Base-by-base conservation (phyloP, 2,113 vertebrate genomes). In the Cavia aperea region DNA sequence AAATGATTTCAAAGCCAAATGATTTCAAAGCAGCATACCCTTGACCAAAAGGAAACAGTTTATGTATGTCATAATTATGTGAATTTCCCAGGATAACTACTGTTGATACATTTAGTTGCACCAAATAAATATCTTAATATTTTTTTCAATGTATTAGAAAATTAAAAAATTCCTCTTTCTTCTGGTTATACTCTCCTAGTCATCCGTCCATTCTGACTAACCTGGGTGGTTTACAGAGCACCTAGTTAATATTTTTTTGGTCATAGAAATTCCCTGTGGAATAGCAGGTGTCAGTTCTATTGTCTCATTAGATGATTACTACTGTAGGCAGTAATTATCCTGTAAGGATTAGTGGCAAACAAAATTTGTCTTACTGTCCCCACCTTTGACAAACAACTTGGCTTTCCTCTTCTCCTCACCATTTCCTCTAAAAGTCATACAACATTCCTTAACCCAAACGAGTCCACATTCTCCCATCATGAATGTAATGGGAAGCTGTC, bases 1-100 rank as follows among this genome's bases (percentile, higher is more conserved):
- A 86, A 90, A 68, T 5, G 43, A 78, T 86, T 86, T 91, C 85
- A 91, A 63, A 95, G 68, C 39, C 65, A 86, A 90, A 68, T 5
- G 43, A 78, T 86, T 86, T 91, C 85, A 91, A 63, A 95, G 68
- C 5, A 60, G 33, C 24, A 9, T 54, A 77, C 15, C 66, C 62
- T 58, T 66, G 82, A 72, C n/a, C n/a, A 72, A 92, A 90, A 78
- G 7, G 54, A 86, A 95, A 36, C 58, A 58, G 33, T 66, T 39
- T 65, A 63, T 2, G 26, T 72, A 82, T n/a, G 68, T 88, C 90
- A 70, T 62, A n/a, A 81, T 49, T 39, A 46, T 26, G 16, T 10
- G 62, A 23, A 36, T 62, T 60, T 62, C 84, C 82, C 43, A 43
- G 11, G 58, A 70, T 7, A 29, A 23, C 73, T 49, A 15, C 2